Evolutionary conservation across 2,888 invertebrate species (phyloP).

Genomic region (Papilio elwesi): DNA sequence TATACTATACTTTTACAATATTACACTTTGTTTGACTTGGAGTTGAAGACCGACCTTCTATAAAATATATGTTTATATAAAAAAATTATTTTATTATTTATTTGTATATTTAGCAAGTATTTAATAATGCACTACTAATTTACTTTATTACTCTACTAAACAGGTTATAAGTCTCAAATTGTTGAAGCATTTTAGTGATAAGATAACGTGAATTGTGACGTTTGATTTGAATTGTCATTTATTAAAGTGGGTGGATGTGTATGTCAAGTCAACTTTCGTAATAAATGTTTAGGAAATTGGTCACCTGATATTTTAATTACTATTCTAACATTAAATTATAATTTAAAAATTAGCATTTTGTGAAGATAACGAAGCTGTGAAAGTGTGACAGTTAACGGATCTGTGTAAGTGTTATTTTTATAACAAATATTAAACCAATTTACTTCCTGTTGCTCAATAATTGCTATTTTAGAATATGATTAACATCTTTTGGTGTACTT

Average conservation of each 20-base stretch:
- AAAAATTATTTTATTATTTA: too few relatives aligned
- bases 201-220: too few relatives aligned
- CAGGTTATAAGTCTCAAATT: too few relatives aligned
- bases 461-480: slow-evolving; percentile 11
- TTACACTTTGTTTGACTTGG: too few relatives aligned
- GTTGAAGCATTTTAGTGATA: too few relatives aligned
- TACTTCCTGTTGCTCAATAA: slow-evolving; percentile 32
- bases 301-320: slow-evolving; percentile 48
- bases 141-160: too few relatives aligned
- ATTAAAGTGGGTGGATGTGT: slow-evolving; percentile 46
- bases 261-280: slow-evolving; percentile 25
- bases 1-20: too few relatives aligned
- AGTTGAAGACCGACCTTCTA: too few relatives aligned
- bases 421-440: slow-evolving; percentile 44
- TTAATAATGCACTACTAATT: too few relatives aligned
- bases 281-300: slow-evolving; percentile 40
- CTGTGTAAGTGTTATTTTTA: slow-evolving; percentile 2
- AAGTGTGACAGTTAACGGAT: neutral
- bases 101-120: too few relatives aligned
- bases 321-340: slow-evolving; percentile 4
- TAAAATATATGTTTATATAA: too few relatives aligned
- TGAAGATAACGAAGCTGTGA: neutral
- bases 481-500: neutral
- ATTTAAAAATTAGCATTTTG: neutral
- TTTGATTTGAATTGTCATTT: slow-evolving; percentile 3